Evolutionary conservation across 2,113 vertebrate genomes (phyloP), one percentile per base, ranked within the genome.

Genomic region (Canis aureus): DNA sequence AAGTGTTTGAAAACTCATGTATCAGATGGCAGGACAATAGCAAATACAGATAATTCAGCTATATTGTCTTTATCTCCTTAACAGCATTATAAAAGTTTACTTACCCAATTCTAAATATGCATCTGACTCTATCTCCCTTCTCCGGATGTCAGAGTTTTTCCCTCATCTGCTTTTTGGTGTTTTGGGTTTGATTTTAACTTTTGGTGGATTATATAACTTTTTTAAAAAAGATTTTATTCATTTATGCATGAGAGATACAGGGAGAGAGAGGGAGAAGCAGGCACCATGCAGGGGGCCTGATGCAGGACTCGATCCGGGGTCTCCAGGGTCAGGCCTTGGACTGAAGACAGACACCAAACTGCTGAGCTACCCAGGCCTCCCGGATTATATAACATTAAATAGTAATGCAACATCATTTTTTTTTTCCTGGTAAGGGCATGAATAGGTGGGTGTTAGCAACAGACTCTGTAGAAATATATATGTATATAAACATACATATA

Each of bases 161-260:
- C 4, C 35, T 92, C 43, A 20, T 16, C 27, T 90, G 27, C n/a
- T 78, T 67, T 27, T 83, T 86, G 67, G 51, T 17, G 12, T 89
- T 97, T 96, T 92, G 71, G 19, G 29, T 16, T 19, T 62, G 59
- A 66, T 53, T 91, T 82, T 96, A 71, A 55, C 53, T 97, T 94
- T 76, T 11, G 4, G 2, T n/a, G 12, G 64, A 38, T 80, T 73
- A 35, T 53, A n/a, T 69, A 2, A 38, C 38, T 43, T 43, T 43
- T 43, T 43, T 7, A 7, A 43, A 43, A 43, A 43, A 43, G 6
- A 43, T 43, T 43, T 43, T 43, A 43, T 43, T 43, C 43, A 43
- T 43, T 43, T 43, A 43, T 43, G 43, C 43, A 43, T 43, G 43
- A 43, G 43, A 43, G 43, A 43, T 43, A 43, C 43, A 43, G 43